Conservation (phyloP, 2,113 vertebrate genomes). For the Aramus guarauna region DNA sequence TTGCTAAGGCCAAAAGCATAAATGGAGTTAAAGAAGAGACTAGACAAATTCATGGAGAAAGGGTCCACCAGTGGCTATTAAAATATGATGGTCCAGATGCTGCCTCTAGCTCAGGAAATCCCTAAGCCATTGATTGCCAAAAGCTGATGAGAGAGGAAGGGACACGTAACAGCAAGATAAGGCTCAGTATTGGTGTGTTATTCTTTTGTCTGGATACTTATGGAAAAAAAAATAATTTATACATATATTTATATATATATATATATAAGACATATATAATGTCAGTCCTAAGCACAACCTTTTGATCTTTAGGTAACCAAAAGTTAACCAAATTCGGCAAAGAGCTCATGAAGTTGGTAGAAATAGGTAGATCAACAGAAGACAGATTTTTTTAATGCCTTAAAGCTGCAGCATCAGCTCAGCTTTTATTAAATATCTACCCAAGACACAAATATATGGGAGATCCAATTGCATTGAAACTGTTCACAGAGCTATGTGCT, state of each 20-base stretch:
- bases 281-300: background rate
- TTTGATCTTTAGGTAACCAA: background rate
- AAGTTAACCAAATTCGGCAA: background rate
- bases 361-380: background rate
- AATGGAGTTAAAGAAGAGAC: conserved; percentile 33
- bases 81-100: conserved; percentile 55
- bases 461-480: background rate
- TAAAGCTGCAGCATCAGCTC: background rate
- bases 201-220: background rate
- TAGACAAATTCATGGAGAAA: conserved; percentile 25
- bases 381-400: background rate
- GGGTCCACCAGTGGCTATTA: conserved; percentile 15
- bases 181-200: background rate
- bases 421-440: background rate
- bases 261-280: too few relatives aligned
- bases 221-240: background rate
- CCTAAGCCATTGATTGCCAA: conserved; percentile 27
- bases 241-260: too few relatives aligned
- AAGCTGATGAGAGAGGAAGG: background rate
- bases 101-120: conserved; percentile 52
- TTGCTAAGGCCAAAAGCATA: conserved; percentile 45
- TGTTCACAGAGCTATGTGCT: background rate
- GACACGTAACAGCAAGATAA: background rate
- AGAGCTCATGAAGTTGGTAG: background rate
- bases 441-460: background rate